Base-by-base conservation (phyloP, 2,113 vertebrate genomes). In the Micromys minutus region DNA sequence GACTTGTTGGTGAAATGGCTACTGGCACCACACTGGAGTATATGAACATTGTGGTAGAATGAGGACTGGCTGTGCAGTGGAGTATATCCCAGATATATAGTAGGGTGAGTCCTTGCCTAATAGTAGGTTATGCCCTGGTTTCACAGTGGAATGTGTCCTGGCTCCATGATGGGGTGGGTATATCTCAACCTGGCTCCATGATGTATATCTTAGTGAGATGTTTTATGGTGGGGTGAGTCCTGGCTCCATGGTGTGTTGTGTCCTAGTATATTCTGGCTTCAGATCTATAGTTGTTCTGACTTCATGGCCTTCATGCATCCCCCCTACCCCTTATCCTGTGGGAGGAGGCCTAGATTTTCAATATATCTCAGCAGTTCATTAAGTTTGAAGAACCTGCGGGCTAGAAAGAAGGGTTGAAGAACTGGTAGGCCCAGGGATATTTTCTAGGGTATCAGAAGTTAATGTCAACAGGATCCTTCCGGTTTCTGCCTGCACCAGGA, bases 281-380 rank as follows among this genome's bases (percentile, higher is more conserved):
- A n/a, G 45, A 26, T 2, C 39, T 24, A n/a, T 15, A 1, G 31
- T 36, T 50, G 77, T 72, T 2, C 11, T 83, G 77, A 29, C 42
- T 47, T 45, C 12, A 36, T 47, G 12, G 39, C 21, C 4, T 42
- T 55, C 26, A 9, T 72, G 55, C 31, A 67, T 31, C 15, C 0
- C 31, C 13, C 65, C 15, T 22, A 22, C 72, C 39, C 24, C 21
- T 3, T 1, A n/a, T n/a, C 26, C n/a, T 13, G 61, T 36, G 34
- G 34, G 36, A 16, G 8, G 16, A 0, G 26, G 39, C 65, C 86
- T 47, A 39, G 39, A 22, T 3, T 13, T 31, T 1, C 2, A 9
- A 2, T 17, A 36, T 8, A 1, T 31, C 24, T 5, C 1, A 52
- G 2, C 0, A 0, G 29, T 39, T 50, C 5, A 19, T 3, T 7